Percentiles rank a stretch among this genome's conserved stretches.
phyloP scores from a whole-genome alignment of 2,113 vertebrate genomes.

The Rhineura floridana region DNA sequence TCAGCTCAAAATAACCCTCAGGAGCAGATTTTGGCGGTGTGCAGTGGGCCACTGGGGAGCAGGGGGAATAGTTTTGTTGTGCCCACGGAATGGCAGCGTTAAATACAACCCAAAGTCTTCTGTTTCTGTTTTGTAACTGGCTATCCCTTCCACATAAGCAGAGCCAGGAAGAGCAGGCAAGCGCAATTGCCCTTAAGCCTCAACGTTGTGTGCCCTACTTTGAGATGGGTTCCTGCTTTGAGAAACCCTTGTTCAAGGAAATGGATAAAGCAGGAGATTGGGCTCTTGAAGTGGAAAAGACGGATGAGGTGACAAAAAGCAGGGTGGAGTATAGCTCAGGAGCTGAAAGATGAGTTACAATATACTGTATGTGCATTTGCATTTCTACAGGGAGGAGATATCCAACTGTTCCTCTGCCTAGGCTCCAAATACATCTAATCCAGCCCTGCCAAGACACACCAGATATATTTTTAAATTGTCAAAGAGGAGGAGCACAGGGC shows the following conservation, averaged over 20 bases:
- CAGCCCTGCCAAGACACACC: slow-evolving; percentile 64
- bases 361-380: slow-evolving; percentile 82
- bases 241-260: slow-evolving; percentile 35
- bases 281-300: slow-evolving; percentile 75
- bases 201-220: not conserved
- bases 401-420: slow-evolving; percentile 73
- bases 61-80: too few relatives aligned
- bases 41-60: too few relatives aligned
- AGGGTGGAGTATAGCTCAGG: slow-evolving; percentile 71
- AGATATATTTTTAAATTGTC: slow-evolving; percentile 75
- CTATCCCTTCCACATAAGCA: too few relatives aligned
- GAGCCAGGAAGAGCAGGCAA: not conserved
- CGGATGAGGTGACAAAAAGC: slow-evolving; percentile 64
- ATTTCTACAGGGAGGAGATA: slow-evolving; percentile 78
- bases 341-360: slow-evolving; percentile 77
- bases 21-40: too few relatives aligned
- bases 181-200: too few relatives aligned
- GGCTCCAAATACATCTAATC: slow-evolving; percentile 74
- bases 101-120: not conserved
- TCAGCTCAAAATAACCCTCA: too few relatives aligned
- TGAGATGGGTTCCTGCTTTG: too few relatives aligned
- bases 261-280: slow-evolving; percentile 72
- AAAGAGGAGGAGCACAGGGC: slow-evolving; percentile 61
- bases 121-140: too few relatives aligned
- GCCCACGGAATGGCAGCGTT: too few relatives aligned